Percentiles rank a stretch among this genome's conserved stretches.
These are phyloP conservation scores for Zaprionus nigranus DNA, from an alignment of 1,140 invertebrate species.

Conservation along the genomic window DNA sequence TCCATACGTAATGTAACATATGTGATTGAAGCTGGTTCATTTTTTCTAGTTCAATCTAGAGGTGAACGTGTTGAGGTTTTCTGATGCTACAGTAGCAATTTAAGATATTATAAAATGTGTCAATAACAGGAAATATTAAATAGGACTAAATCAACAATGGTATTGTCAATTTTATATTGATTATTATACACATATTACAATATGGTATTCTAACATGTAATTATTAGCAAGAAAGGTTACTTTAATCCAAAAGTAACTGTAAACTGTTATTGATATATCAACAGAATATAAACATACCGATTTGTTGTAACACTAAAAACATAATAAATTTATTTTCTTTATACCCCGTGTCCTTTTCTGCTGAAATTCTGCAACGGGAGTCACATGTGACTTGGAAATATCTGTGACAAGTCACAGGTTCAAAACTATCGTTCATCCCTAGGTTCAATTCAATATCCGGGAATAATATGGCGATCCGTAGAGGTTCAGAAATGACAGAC, in stretches of 20 bases:
- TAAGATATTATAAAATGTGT: background rate
- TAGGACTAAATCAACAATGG: background rate
- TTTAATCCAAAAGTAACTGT: background rate
- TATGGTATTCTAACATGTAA: background rate
- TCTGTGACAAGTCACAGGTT: conserved; percentile 3
- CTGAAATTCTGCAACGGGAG: background rate
- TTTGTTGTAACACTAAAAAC: background rate
- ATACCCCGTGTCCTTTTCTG: background rate
- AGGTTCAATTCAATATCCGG: conserved; percentile 57
- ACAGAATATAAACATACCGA: background rate
- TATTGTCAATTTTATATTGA: background rate
- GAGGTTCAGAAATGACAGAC: conserved; percentile 62
- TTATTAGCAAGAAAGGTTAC: background rate
- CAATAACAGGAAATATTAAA: too few relatives aligned
- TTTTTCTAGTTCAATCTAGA: conserved; percentile 38
- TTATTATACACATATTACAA: background rate
- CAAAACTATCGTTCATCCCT: conserved; percentile 8
- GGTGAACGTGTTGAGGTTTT: background rate
- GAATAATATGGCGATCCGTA: conserved; percentile 77
- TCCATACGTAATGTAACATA: conserved; percentile 4
- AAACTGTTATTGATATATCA: background rate
- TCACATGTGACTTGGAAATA: background rate
- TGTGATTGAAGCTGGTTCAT: conserved; percentile 20
- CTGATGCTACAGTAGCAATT: background rate
- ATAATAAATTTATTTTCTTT: background rate